A percentile compares a stretch with the other conserved stretches of the same genome.
Conservation (phyloP, 1,140 invertebrate genomes). For the Aphaenogaster floridana region DNA sequence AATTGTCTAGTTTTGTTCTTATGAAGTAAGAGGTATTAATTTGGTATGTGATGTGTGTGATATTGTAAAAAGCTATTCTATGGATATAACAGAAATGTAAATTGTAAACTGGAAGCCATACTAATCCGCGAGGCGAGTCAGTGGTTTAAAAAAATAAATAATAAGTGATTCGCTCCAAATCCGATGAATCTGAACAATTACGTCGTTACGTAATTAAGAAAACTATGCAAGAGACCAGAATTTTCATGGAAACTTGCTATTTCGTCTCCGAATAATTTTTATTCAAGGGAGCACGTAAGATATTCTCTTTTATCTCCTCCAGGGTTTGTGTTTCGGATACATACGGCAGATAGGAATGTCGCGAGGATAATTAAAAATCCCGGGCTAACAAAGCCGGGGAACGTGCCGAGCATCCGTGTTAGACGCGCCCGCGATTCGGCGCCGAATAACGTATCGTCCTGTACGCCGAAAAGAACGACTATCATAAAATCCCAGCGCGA, state of each 20-base stretch:
- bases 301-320: constrained; percentile 51
- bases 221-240: neutral
- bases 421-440: constrained; percentile 43
- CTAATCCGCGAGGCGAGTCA: too few species aligned
- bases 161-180: neutral
- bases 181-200: neutral
- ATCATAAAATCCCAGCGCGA: constrained; percentile 53
- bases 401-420: constrained; percentile 66
- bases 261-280: constrained; percentile 9
- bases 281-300: constrained; percentile 55
- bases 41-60: too few species aligned
- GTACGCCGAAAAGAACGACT: constrained; percentile 48
- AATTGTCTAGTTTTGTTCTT: too few species aligned
- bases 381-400: constrained; percentile 67
- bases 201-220: neutral
- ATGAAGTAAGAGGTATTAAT: too few species aligned
- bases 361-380: constrained; percentile 72
- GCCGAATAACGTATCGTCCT: constrained; percentile 52
- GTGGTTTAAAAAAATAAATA: too few species aligned
- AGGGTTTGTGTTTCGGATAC: constrained; percentile 9
- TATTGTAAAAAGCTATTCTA: too few species aligned
- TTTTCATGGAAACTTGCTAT: constrained; percentile 2
- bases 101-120: too few species aligned
- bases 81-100: too few species aligned
- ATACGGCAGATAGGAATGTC: constrained; percentile 44